Percentiles rank a stretch among this genome's conserved stretches.
These are phyloP conservation scores for Parauchenoglanis punctatus DNA, from an alignment of 2,797 vertebrate genomes.

Conservation along the genomic window DNA sequence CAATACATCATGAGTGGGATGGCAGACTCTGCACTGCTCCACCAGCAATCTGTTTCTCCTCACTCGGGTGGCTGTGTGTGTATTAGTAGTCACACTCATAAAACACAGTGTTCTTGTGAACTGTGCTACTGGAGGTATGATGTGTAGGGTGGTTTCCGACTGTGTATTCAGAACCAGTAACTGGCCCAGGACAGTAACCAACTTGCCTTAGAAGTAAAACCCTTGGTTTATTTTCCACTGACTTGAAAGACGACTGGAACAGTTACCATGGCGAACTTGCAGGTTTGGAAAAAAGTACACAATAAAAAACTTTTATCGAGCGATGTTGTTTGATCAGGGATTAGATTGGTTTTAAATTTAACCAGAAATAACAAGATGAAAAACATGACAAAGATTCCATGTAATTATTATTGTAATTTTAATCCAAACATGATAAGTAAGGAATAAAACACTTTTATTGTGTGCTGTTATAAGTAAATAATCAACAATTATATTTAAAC, in stretches of 20 bases:
- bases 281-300: not conserved
- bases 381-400: not conserved
- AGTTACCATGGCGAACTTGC: not conserved
- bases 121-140: not conserved
- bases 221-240: not conserved
- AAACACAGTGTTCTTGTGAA: not conserved
- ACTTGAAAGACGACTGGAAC: not conserved
- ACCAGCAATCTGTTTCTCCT: slow-evolving; percentile 74
- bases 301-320: not conserved
- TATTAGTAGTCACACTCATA: not conserved
- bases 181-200: not conserved
- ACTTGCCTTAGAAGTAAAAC: not conserved
- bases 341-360: not conserved
- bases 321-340: not conserved
- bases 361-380: slow-evolving; percentile 1
- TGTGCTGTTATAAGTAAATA: not conserved
- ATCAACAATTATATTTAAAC: not conserved
- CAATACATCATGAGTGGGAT: slow-evolving; percentile 81
- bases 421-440: not conserved
- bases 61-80: slow-evolving; percentile 26
- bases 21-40: slow-evolving; percentile 80
- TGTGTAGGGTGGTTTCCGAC: not conserved
- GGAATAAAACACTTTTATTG: not conserved
- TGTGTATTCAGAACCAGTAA: not conserved
- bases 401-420: not conserved